Evolutionary conservation across 2,888 invertebrate genomes (phyloP), one percentile per base, ranked within the genome.

Genomic region (Augochlorella aurata): DNA sequence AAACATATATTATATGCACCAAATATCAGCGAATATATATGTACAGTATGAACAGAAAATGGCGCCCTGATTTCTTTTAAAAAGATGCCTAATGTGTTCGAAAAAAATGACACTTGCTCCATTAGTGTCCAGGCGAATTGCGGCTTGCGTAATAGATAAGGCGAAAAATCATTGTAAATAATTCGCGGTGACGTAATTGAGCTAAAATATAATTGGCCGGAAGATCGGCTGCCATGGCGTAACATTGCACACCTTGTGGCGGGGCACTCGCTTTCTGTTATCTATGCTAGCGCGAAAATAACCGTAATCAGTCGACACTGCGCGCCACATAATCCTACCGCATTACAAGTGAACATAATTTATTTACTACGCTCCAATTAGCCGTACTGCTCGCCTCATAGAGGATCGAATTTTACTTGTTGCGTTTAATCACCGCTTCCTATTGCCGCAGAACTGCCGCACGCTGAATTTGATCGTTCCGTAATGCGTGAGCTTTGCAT

Each of bases 291-390:
- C 72, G 85, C 47, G 85, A 88, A 85, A 85, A 85, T 84, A 81
- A 87, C 79, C 79, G 85, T 85, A 77, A 88, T 89, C 85, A 87
- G 83, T 85, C 84, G 82, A 79, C 83, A 84, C 79, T 74, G 85
- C 63, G 70, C 67, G 81, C 80, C 74, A 75, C 79, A 81, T 76
- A 82, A 84, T 88, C 79, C 81, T 66, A 52, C 80, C 78, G 79
- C 81, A 79, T 82, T 82, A 82, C 88, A 71, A 84, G 79, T 86
- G 87, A 89, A 85, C 87, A 87, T 88, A 89, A 87, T 90, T 90
- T 84, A 89, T 88, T 90, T 89, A 86, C 89, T 87, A 86, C 85
- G 83, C 85, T 76, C 83, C 82, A 87, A 87, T 87, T 87, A 87
- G 82, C 82, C 69, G 75, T 71, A 70, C 74, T 73, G 79, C 84